These are phyloP conservation scores for Calycopis cecrops DNA, from an alignment of 1,140 invertebrate genomes.

Conservation along the genomic window DNA sequence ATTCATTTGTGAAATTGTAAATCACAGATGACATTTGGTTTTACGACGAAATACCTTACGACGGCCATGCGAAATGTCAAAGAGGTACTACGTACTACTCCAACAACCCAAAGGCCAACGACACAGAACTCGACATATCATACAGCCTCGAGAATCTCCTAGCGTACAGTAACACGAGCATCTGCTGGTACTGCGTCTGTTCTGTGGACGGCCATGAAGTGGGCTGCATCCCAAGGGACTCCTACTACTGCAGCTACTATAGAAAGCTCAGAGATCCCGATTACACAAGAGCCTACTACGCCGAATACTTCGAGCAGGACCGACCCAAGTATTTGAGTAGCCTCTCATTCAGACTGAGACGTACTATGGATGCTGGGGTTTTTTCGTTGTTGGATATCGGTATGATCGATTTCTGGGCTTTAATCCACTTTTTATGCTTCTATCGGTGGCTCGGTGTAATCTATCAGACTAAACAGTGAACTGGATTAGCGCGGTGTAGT, in stretches of 20 bases:
- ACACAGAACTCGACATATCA: conserved; percentile 39
- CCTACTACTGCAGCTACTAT: conserved; percentile 50
- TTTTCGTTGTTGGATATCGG: conserved; percentile 44
- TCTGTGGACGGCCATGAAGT: conserved; percentile 27
- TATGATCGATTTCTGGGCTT: conserved; percentile 26
- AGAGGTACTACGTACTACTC: conserved; percentile 53
- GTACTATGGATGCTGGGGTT: conserved; percentile 55
- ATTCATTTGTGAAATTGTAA: neutral
- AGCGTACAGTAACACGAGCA: conserved; percentile 33
- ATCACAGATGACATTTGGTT: conserved; percentile 59
- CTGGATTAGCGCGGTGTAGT: neutral
- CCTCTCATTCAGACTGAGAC: conserved; percentile 48
- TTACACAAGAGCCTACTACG: conserved; percentile 37
- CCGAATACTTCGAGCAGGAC: conserved; percentile 40
- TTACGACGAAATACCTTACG: conserved; percentile 61
- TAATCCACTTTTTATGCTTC: neutral
- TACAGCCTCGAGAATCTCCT: conserved; percentile 39
- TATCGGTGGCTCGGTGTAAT: too few species aligned
- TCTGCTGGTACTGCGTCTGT: conserved; percentile 57
- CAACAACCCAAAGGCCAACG: conserved; percentile 42
- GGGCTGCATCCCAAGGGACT: conserved; percentile 40
- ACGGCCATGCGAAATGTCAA: conserved; percentile 38
- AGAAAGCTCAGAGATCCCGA: conserved; percentile 32
- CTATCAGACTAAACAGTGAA: neutral
- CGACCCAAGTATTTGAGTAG: conserved; percentile 50